Percentiles rank a stretch among this genome's conserved stretches.
These are phyloP conservation scores for Nerophis ophidion DNA, from an alignment of 2,113 vertebrate species.

Conservation along the genomic window DNA sequence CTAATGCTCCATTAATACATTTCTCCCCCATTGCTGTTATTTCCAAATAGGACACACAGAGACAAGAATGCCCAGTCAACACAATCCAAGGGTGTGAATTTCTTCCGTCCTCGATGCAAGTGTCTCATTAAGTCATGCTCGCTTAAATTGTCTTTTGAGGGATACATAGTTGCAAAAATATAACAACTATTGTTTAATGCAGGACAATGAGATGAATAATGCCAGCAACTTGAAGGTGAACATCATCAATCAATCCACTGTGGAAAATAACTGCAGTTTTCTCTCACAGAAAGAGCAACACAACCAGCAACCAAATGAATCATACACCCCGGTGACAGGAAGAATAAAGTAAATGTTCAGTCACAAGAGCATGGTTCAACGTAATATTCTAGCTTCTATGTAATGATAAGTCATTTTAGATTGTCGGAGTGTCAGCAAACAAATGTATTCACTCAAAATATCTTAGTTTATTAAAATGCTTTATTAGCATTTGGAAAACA, in stretches of 20 bases:
- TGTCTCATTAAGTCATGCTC: slow-evolving; percentile 56
- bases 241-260: slow-evolving; percentile 49
- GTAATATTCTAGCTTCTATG: slow-evolving; percentile 29
- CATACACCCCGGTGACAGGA: slow-evolving; percentile 34
- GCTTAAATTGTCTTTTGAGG: slow-evolving; percentile 36
- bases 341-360: slow-evolving; percentile 47
- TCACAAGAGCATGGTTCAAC: slow-evolving; percentile 34
- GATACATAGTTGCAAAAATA: slow-evolving; percentile 47
- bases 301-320: slow-evolving; percentile 44
- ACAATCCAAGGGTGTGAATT: slow-evolving; percentile 44
- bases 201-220: slow-evolving; percentile 59
- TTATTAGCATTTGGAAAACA: too few relatives aligned
- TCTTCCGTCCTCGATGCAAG: slow-evolving; percentile 57
- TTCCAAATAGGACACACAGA: slow-evolving; percentile 35
- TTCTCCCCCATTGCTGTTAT: slow-evolving; percentile 30
- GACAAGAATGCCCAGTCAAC: slow-evolving; percentile 44
- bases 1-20: slow-evolving; percentile 30
- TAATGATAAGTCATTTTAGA: slow-evolving; percentile 25
- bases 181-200: slow-evolving; percentile 41
- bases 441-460: slow-evolving; percentile 25
- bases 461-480: not conserved
- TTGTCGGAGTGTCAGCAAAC: slow-evolving; percentile 10
- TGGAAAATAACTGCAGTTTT: slow-evolving; percentile 39
- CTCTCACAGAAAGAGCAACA: slow-evolving; percentile 25
- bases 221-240: slow-evolving; percentile 54